These are phyloP conservation scores for Pterophyllum scalare DNA, from an alignment of 2,113 vertebrate genomes.

Conservation along the genomic window DNA sequence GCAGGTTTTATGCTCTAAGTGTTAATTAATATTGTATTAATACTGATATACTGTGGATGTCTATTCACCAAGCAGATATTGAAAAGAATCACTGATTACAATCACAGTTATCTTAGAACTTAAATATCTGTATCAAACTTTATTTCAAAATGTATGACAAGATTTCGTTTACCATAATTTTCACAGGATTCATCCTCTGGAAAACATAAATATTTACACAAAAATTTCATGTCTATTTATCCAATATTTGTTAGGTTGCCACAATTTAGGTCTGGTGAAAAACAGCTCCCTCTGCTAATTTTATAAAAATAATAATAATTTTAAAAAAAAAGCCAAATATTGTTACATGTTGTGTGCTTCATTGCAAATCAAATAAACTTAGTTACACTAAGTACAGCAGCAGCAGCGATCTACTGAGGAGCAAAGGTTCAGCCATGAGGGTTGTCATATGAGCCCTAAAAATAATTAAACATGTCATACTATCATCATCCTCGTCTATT, in stretches of 20 bases:
- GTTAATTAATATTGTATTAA: not conserved
- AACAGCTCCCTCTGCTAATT: not conserved
- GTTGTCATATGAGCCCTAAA: conserved; percentile 4
- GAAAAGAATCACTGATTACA: not conserved
- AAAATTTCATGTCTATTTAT: not conserved
- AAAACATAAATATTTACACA: not conserved
- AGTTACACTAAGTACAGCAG: not conserved
- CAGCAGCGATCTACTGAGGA: not conserved
- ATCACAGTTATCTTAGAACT: not conserved
- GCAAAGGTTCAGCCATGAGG: not conserved
- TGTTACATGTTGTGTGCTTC: not conserved
- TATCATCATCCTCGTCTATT: conserved; percentile 4
- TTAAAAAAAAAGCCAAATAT: not conserved
- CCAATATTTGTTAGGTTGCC: not conserved
- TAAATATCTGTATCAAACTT: not conserved
- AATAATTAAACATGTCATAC: conserved; percentile 25
- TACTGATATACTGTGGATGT: not conserved
- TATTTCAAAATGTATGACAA: too few species aligned
- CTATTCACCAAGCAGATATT: not conserved
- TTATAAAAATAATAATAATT: not conserved
- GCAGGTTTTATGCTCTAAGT: not conserved
- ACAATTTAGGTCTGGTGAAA: not conserved
- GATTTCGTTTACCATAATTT: not conserved
- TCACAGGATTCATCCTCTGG: not conserved
- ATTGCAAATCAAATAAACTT: not conserved